Percentiles rank a stretch among this genome's conserved stretches.
Conservation (phyloP, 1,140 invertebrate species). For the Cotesia typhae region DNA sequence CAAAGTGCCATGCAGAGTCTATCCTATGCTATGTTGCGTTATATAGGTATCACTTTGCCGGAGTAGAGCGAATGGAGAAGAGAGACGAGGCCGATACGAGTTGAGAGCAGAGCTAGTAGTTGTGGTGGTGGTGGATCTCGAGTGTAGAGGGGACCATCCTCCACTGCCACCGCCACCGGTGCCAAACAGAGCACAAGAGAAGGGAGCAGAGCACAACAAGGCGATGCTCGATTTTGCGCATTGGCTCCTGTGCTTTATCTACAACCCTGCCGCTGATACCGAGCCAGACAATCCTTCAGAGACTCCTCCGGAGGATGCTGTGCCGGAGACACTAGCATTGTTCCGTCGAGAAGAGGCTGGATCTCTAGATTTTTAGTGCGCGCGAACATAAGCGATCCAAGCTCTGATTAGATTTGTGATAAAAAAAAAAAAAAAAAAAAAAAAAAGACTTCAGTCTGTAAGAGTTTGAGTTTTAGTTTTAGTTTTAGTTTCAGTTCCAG, state of each 20-base stretch:
- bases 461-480: no score
- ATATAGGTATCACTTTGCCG: neutral
- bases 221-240: constrained; percentile 32
- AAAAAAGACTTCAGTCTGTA: neutral
- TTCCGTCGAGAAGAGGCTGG: neutral
- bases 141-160: no score
- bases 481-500: no score
- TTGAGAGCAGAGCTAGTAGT: neutral
- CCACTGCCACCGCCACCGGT: no score
- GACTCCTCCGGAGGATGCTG: constrained; percentile 21
- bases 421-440: constrained; percentile 7
- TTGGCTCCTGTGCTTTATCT: neutral
- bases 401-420: constrained; percentile 18
- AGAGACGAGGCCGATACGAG: neutral
- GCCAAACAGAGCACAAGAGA: constrained; percentile 17
- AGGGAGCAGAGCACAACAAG: neutral
- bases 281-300: constrained; percentile 9
- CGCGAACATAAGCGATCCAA: constrained; percentile 5
- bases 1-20: constrained; percentile 24
- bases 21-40: neutral
- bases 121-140: neutral
- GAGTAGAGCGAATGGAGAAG: neutral
- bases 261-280: constrained; percentile 10
- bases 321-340: neutral
- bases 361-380: neutral